These are phyloP conservation scores for Oenanthe oenanthe DNA, from an alignment of 2,113 vertebrate genomes.

Conservation along the genomic window DNA sequence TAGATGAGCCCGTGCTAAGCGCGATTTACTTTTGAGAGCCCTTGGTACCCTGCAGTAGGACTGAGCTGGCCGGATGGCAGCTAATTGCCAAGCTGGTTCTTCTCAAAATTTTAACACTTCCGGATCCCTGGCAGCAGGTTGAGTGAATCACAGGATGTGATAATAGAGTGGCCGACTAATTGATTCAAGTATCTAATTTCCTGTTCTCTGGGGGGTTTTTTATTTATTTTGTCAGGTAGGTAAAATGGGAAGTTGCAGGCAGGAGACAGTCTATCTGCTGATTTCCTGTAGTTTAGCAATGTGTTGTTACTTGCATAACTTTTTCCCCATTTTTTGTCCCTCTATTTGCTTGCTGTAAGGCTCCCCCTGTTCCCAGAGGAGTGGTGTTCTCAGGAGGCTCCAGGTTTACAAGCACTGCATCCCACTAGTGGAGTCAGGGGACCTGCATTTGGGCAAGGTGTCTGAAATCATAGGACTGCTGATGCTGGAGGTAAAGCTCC, in stretches of 20 bases:
- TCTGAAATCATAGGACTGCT: conserved; percentile 91
- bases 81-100: not conserved
- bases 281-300: not conserved
- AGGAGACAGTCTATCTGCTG: not conserved
- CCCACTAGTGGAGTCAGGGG: conserved; percentile 90
- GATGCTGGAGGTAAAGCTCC: conserved; percentile 89
- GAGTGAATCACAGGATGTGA: not conserved
- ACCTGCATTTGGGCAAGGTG: conserved; percentile 84
- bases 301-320: not conserved
- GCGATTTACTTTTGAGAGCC: not conserved
- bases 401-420: conserved; percentile 87
- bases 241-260: not conserved
- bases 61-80: not conserved
- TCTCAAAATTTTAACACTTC: not conserved
- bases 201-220: not conserved
- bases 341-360: conserved; percentile 67
- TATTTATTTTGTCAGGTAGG: not conserved
- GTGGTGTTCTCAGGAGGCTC: conserved; percentile 81
- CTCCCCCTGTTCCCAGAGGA: conserved; percentile 80
- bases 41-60: too few species aligned
- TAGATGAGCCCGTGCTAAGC: not conserved
- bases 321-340: not conserved
- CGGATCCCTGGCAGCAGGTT: not conserved
- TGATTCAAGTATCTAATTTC: not conserved
- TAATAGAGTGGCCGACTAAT: not conserved